phyloP scores from a whole-genome alignment of 1,140 invertebrate genomes.

The Cyrtorhinus lividipennis region DNA sequence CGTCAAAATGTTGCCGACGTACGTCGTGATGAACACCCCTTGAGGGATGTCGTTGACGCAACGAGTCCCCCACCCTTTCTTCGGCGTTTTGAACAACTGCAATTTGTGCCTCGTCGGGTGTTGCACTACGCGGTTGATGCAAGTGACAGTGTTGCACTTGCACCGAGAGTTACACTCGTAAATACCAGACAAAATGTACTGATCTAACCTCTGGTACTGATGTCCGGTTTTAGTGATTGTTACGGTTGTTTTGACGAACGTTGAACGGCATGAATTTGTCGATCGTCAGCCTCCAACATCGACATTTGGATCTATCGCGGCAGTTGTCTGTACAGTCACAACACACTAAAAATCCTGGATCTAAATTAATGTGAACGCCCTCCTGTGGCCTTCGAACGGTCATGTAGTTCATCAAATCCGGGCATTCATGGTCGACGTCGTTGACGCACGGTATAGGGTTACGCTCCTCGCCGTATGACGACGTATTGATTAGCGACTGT shows the following conservation, averaged over 20 bases:
- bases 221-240: slow-evolving; percentile 55
- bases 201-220: slow-evolving; percentile 61
- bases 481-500: slow-evolving; percentile 41
- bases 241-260: slow-evolving; percentile 12
- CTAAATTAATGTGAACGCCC: slow-evolving; percentile 71
- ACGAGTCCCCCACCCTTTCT: slow-evolving; percentile 88
- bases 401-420: slow-evolving; percentile 76
- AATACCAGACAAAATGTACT: slow-evolving; percentile 77
- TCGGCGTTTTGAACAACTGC: slow-evolving; percentile 74
- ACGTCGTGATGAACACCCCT: slow-evolving; percentile 89
- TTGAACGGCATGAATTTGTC: slow-evolving; percentile 51
- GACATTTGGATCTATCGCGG: slow-evolving; percentile 73
- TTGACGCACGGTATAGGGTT: slow-evolving; percentile 82
- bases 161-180: slow-evolving; percentile 90
- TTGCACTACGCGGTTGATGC: slow-evolving; percentile 76
- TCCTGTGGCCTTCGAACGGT: slow-evolving; percentile 66
- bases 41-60: slow-evolving; percentile 87
- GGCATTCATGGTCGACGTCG: slow-evolving; percentile 64
- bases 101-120: slow-evolving; percentile 67
- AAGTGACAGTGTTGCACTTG: slow-evolving; percentile 55
- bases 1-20: slow-evolving; percentile 82
- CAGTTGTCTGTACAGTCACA: slow-evolving; percentile 90
- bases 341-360: slow-evolving; percentile 71
- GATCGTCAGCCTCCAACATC: slow-evolving; percentile 85
- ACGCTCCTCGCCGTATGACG: slow-evolving; percentile 58